These are phyloP conservation scores for Podargus strigoides DNA, from an alignment of 2,797 vertebrate genomes.

Conservation along the genomic window DNA sequence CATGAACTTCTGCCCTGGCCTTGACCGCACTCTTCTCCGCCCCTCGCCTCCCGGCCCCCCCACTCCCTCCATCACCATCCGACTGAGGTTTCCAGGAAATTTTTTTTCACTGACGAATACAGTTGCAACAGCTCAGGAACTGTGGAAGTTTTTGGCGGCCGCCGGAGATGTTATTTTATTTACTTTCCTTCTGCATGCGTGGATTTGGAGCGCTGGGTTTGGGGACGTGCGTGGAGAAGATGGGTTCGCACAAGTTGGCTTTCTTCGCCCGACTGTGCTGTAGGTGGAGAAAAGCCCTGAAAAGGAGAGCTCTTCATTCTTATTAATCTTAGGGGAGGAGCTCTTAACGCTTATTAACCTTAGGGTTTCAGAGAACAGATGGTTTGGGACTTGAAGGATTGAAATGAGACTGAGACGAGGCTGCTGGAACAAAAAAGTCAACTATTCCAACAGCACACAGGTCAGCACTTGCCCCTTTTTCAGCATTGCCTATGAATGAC, in stretches of 20 bases:
- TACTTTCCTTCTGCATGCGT: neutral
- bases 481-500: neutral
- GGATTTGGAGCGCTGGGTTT: neutral
- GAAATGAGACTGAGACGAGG: neutral
- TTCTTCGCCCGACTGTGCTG: neutral
- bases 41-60: neutral
- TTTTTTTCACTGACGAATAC: conserved; percentile 55
- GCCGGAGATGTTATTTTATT: conserved; percentile 17
- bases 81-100: conserved; percentile 53
- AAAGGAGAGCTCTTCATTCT: neutral
- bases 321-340: conserved; percentile 1
- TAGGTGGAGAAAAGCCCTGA: neutral
- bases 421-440: neutral
- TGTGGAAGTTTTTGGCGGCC: conserved; percentile 27
- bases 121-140: conserved; percentile 32
- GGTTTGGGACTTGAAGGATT: neutral
- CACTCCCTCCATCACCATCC: neutral
- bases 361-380: neutral
- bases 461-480: neutral
- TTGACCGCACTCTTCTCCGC: conserved; percentile 44
- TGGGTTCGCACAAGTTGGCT: neutral
- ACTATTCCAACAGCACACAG: neutral
- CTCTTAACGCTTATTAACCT: neutral
- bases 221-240: neutral
- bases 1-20: conserved; percentile 68